Evolutionary conservation across 2,797 vertebrate species (phyloP).

Genomic region (Limnodromus scolopaceus): DNA sequence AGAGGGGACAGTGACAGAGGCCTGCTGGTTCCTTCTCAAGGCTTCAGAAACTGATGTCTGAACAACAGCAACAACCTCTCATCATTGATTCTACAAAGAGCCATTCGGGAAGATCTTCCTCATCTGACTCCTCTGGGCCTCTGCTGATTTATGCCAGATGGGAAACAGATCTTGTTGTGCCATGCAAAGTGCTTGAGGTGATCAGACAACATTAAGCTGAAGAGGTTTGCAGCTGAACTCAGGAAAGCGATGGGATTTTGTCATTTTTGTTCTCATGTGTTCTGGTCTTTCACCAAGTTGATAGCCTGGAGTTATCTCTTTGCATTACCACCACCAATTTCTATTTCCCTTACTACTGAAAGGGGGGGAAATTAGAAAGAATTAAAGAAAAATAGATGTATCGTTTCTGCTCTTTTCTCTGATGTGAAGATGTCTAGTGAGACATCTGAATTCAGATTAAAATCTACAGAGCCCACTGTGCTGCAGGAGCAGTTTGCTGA

Average conservation of each 20-base stretch:
- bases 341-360: background rate
- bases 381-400: background rate
- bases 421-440: background rate
- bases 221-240: background rate
- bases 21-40: background rate
- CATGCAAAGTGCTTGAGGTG: background rate
- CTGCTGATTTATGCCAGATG: background rate
- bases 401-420: background rate
- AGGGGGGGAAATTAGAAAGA: background rate
- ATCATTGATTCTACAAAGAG: background rate
- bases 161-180: background rate
- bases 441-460: background rate
- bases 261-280: rapidly evolving
- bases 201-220: background rate
- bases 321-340: background rate
- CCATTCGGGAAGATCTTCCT: background rate
- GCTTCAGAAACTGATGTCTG: background rate
- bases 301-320: background rate
- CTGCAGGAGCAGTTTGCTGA: background rate
- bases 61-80: background rate
- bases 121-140: background rate
- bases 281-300: background rate
- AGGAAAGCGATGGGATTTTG: background rate
- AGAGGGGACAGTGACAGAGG: background rate
- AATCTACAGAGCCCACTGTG: background rate